Percentiles rank a stretch among this genome's conserved stretches.
Evolutionary conservation across 1,140 invertebrate species (phyloP).

Genomic region (Micrasema longulum): DNA sequence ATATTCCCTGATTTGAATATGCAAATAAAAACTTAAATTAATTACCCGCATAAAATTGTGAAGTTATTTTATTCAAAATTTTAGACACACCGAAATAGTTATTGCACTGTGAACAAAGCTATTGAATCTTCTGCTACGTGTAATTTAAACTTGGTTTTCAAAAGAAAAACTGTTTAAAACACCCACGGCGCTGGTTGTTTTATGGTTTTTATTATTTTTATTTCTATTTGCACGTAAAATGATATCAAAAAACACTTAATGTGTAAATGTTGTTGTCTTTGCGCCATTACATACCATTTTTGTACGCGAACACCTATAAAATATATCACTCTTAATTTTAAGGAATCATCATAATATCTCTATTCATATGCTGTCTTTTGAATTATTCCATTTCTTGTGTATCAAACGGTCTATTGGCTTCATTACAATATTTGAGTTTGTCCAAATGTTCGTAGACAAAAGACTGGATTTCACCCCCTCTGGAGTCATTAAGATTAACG

Average conservation of each 20-base stretch:
- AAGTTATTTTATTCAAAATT: too few relatives aligned
- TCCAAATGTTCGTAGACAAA: too few relatives aligned
- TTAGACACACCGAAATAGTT: too few relatives aligned
- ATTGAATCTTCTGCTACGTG: slow-evolving; percentile 3
- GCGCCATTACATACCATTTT: slow-evolving; percentile 32
- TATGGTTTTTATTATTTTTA: slow-evolving; percentile 22
- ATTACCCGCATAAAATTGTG: too few relatives aligned
- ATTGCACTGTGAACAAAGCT: too few relatives aligned
- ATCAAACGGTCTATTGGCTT: slow-evolving; percentile 1
- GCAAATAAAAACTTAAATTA: too few relatives aligned
- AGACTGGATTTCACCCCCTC: too few relatives aligned
- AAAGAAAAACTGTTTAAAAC: background rate
- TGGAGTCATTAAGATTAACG: too few relatives aligned
- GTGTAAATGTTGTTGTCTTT: slow-evolving; percentile 20
- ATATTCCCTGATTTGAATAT: too few relatives aligned
- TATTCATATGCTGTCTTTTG: slow-evolving; percentile 29
- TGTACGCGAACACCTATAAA: slow-evolving; percentile 24
- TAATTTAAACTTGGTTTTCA: slow-evolving; percentile 4
- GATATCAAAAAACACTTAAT: slow-evolving; percentile 5
- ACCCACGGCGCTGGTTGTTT: slow-evolving; percentile 9
- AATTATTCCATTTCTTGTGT: slow-evolving; percentile 7
- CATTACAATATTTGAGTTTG: too few relatives aligned
- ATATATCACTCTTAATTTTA: slow-evolving; percentile 8
- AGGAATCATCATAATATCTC: slow-evolving; percentile 30
- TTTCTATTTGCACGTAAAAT: slow-evolving; percentile 19